These are phyloP conservation scores for Ladona fulva DNA, from an alignment of 1,140 invertebrate genomes.

Conservation along the genomic window DNA sequence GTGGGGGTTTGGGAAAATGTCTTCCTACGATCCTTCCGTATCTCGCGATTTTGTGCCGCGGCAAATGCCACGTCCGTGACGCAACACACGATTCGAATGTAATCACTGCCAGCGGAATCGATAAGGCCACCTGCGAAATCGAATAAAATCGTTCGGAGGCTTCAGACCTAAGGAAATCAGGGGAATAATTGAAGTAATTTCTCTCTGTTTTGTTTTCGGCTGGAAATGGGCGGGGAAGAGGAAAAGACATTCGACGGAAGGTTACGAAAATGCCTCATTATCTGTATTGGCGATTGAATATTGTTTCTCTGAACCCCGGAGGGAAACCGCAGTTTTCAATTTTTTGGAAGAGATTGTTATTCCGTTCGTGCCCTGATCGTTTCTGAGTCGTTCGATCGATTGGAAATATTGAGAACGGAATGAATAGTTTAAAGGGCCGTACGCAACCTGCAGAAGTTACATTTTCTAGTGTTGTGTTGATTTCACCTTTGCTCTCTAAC, in stretches of 20 bases:
- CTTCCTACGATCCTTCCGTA: background rate
- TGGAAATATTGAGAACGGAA: too few species aligned
- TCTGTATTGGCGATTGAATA: background rate
- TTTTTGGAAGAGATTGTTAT: background rate
- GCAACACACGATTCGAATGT: background rate
- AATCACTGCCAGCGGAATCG: background rate
- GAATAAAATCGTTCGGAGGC: background rate
- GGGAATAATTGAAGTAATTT: background rate
- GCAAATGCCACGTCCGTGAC: background rate
- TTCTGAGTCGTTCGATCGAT: too few species aligned
- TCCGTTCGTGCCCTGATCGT: background rate
- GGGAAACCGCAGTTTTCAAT: conserved; percentile 1
- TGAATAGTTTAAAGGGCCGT: too few species aligned
- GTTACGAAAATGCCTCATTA: background rate
- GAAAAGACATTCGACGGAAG: background rate
- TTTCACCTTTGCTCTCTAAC: too few species aligned
- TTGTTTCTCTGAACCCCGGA: background rate
- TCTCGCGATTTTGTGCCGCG: background rate
- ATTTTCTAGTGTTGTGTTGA: too few species aligned
- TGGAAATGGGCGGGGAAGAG: background rate
- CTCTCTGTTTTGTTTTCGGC: background rate
- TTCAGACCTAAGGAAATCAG: background rate
- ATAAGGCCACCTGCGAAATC: conserved; percentile 2
- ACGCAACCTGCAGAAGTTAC: too few species aligned
- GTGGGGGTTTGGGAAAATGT: background rate